Percentiles rank a stretch among this genome's conserved stretches.
phyloP scores from a whole-genome alignment of 2,113 vertebrate species.

The Gymnocephalus cernua region DNA sequence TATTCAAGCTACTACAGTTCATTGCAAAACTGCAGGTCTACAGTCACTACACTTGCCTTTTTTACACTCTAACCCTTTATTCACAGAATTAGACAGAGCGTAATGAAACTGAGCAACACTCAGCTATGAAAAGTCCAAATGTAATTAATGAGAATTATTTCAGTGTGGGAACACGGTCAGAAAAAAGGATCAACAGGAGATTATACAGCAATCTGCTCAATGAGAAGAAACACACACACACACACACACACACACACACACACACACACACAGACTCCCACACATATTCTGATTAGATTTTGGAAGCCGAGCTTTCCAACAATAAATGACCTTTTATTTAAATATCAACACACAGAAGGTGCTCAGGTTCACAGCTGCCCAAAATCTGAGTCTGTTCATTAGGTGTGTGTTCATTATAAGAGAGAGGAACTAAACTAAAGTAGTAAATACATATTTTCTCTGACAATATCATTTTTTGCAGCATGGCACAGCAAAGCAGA shows the following conservation, averaged over 20 bases:
- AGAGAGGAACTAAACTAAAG: constrained; percentile 15
- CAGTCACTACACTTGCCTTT: neutral
- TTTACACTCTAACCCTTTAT: no score
- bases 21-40: neutral
- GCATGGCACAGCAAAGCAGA: neutral
- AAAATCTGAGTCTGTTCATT: constrained; percentile 38
- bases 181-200: constrained; percentile 65
- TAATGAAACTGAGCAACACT: constrained; percentile 3
- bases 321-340: constrained; percentile 77
- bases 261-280: constrained; percentile 15
- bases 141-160: constrained; percentile 60
- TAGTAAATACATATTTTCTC: constrained; percentile 29
- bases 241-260: constrained; percentile 17
- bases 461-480: neutral
- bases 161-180: constrained; percentile 47
- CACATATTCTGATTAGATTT: constrained; percentile 55
- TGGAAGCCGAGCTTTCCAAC: constrained; percentile 64
- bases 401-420: constrained; percentile 37
- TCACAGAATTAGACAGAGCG: neutral
- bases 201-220: constrained; percentile 71
- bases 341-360: constrained; percentile 78
- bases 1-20: neutral
- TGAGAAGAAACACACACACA: constrained; percentile 24
- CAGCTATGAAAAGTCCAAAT: constrained; percentile 44
- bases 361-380: constrained; percentile 59